Conservation (phyloP, 1,140 invertebrate species). For the Potamilus streckersoni region DNA sequence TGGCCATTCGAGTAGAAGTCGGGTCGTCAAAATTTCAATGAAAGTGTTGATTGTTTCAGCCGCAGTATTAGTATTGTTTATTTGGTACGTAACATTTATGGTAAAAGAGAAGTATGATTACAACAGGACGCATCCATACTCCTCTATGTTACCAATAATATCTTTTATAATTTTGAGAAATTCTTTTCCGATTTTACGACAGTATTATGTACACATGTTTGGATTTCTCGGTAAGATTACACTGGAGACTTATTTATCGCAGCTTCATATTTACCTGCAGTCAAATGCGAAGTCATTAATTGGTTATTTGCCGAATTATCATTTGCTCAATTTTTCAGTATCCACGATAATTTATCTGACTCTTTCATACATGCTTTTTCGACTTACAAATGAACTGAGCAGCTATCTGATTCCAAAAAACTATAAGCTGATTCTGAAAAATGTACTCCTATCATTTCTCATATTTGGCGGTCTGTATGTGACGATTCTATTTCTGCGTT, state of each 20-base stretch:
- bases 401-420: constrained; percentile 46
- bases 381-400: constrained; percentile 46
- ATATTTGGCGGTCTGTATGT: constrained; percentile 20
- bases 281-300: constrained; percentile 53
- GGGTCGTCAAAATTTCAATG: constrained; percentile 5
- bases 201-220: constrained; percentile 44
- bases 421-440: constrained; percentile 14
- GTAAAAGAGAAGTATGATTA: constrained; percentile 46
- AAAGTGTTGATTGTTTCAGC: constrained; percentile 24
- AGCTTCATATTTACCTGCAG: constrained; percentile 56
- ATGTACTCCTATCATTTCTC: constrained; percentile 8
- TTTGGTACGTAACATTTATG: constrained; percentile 44
- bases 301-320: constrained; percentile 42
- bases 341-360: constrained; percentile 48
- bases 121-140: constrained; percentile 49
- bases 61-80: constrained; percentile 7
- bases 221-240: constrained; percentile 54
- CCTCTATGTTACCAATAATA: constrained; percentile 47
- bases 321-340: constrained; percentile 50
- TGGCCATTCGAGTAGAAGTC: background rate
- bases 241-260: constrained; percentile 56
- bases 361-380: constrained; percentile 44
- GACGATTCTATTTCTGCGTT: background rate
- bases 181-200: constrained; percentile 33
- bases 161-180: constrained; percentile 50